phyloP scores from a whole-genome alignment of 2,888 invertebrate genomes.

The Chymomyza caudatula region DNA sequence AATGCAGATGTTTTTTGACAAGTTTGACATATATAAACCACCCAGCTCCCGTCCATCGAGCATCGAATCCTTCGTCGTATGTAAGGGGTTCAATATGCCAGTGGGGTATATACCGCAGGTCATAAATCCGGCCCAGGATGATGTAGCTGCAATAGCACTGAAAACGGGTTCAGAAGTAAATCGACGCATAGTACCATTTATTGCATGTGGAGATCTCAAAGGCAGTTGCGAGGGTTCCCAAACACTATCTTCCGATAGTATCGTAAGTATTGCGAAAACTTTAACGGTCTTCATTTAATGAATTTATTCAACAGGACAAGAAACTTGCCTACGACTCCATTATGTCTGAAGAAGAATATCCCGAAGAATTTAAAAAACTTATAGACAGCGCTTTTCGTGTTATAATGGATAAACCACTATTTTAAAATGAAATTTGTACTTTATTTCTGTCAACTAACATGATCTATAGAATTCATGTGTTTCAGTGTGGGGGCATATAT shows the following conservation, averaged over 20 bases:
- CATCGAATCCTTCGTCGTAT: slow-evolving; percentile 98
- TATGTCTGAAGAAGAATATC: slow-evolving; percentile 29
- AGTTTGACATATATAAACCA: slow-evolving; percentile 94
- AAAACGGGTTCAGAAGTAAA: slow-evolving; percentile 86
- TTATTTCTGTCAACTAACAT: no score
- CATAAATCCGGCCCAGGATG: slow-evolving; percentile 87
- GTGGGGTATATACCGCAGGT: slow-evolving; percentile 87
- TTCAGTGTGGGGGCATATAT: no score
- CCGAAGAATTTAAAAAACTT: slow-evolving; percentile 23
- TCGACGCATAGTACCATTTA: slow-evolving; percentile 91
- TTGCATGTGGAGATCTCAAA: slow-evolving; percentile 94
- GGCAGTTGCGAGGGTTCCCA: slow-evolving; percentile 85
- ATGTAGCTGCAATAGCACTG: slow-evolving; percentile 86
- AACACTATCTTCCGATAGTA: background rate
- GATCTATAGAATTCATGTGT: no score
- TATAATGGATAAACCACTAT: background rate
- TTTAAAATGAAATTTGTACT: background rate
- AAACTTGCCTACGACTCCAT: slow-evolving; percentile 36
- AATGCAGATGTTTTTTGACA: slow-evolving; percentile 91
- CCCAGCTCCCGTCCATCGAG: slow-evolving; percentile 97
- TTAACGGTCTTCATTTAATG: background rate
- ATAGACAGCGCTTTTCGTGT: background rate
- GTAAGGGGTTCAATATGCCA: slow-evolving; percentile 90
- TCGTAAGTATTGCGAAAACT: background rate
- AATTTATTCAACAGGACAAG: slow-evolving; percentile 4